A percentile compares a stretch with the other conserved stretches of the same genome.
Conservation (phyloP, 2,113 vertebrate species). For the Indri indri region DNA sequence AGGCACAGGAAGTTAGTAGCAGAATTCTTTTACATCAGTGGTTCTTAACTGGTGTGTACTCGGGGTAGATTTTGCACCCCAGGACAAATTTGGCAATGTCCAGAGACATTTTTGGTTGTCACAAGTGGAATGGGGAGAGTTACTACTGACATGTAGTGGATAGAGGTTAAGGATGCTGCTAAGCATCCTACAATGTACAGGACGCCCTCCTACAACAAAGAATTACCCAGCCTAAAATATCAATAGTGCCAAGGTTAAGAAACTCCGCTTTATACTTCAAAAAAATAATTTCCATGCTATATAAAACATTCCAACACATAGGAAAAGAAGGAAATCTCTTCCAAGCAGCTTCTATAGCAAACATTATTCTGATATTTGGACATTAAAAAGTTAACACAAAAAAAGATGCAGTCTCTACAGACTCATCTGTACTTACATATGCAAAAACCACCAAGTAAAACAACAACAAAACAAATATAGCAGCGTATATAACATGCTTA, state of each 20-base stretch:
- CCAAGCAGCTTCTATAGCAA: not conserved
- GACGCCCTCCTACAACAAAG: not conserved
- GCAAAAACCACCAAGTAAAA: not conserved
- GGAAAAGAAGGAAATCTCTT: not conserved
- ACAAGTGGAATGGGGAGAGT: not conserved
- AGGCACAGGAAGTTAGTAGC: not conserved
- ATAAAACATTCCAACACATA: not conserved
- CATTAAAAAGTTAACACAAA: not conserved
- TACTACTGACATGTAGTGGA: not conserved
- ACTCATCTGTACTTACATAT: not conserved
- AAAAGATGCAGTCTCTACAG: not conserved
- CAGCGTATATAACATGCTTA: not conserved
- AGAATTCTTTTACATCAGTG: not conserved
- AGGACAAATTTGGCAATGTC: not conserved
- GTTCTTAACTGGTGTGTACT: not conserved
- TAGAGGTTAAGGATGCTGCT: not conserved
- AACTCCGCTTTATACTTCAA: not conserved
- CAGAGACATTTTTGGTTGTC: not conserved
- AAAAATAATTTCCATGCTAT: not conserved
- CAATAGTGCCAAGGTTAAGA: not conserved
- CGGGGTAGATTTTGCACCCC: not conserved
- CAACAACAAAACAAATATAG: not conserved
- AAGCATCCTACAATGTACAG: not conserved
- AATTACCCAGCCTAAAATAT: not conserved
- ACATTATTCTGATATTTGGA: not conserved